phyloP scores from a whole-genome alignment of 2,797 vertebrate genomes.

The Sebastes hubbsi region DNA sequence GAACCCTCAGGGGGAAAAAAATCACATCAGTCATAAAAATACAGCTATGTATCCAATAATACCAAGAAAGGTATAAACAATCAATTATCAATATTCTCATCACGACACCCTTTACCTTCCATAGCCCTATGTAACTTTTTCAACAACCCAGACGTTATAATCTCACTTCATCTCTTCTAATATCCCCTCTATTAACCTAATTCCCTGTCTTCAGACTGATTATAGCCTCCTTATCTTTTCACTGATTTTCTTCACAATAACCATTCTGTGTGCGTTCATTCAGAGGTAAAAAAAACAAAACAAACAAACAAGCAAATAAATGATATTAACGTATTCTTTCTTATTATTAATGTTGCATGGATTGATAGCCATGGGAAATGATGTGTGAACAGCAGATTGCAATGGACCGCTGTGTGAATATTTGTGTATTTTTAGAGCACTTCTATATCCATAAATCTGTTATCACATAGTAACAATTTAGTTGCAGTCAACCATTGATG shows the following conservation, averaged over 20 bases:
- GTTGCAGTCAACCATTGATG: not conserved
- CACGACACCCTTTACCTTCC: not conserved
- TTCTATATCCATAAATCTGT: not conserved
- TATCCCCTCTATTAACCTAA: not conserved
- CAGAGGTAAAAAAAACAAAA: slow-evolving; percentile 1
- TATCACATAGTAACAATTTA: slow-evolving; percentile 12
- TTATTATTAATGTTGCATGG: not conserved
- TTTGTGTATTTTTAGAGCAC: not conserved
- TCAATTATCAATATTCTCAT: not conserved
- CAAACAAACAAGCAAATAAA: not conserved
- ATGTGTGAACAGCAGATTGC: not conserved
- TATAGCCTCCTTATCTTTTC: not conserved
- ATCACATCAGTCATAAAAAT: slow-evolving; percentile 31
- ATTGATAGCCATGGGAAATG: not conserved
- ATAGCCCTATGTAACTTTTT: not conserved
- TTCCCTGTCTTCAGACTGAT: not conserved
- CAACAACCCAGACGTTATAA: not conserved
- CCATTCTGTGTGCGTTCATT: slow-evolving; percentile 15
- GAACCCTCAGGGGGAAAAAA: not conserved
- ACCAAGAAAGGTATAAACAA: slow-evolving; percentile 21
- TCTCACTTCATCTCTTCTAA: not conserved
- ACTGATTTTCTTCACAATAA: slow-evolving; percentile 31
- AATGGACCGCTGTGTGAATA: not conserved
- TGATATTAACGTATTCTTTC: not conserved
- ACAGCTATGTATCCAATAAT: slow-evolving; percentile 12